Base-by-base conservation (phyloP, 2,797 vertebrate genomes). In the Melanotaenia pygmaea region DNA sequence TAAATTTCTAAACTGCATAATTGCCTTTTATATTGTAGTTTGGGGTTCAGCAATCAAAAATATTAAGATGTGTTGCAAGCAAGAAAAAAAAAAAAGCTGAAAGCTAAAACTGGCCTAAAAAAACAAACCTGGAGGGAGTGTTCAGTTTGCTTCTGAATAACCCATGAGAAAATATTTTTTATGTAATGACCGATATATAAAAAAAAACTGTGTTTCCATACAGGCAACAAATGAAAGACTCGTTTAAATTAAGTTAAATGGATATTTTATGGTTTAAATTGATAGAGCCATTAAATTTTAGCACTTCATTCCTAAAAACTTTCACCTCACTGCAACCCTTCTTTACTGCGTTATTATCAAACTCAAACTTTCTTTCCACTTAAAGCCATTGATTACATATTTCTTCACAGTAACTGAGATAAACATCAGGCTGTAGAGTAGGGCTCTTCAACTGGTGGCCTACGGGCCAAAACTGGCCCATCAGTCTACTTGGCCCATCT, bases 201-300 rank as follows among this genome's bases (percentile, higher is more conserved):
- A 13, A 13, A 13, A 11, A 16, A 5, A 13, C 11, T 54, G 1
- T 18, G 10, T 64, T 51, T 40, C 20, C 14, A 59, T 13, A 38
- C 1, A 32, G 18, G 65, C 57, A 53, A 9, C 59, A 9, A 58
- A 70, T 45, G 10, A 30, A 0, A 9, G 59, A 1, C 64, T 67
- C 56, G 70, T 28, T 74, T 82, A 73, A 64, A 80, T 82, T 56
- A 67, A 5, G 50, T 24, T 50, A 76, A 75, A 76, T 54, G 59
- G 59, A 70, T 1, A 54, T 80, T 82, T 76, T 74, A 83, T 67
- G 3, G 45, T 34, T 45, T 60, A 3, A 75, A 78, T 28, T 68
- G 67, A 83, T 59, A 22, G 40, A 75, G 22, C 34, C 12, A 70
- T 68, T 57, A 22, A 20, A 58, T 72, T 51, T 67, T 32, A 74